Conservation (phyloP, 2,113 vertebrate species). For the Charina bottae region DNA sequence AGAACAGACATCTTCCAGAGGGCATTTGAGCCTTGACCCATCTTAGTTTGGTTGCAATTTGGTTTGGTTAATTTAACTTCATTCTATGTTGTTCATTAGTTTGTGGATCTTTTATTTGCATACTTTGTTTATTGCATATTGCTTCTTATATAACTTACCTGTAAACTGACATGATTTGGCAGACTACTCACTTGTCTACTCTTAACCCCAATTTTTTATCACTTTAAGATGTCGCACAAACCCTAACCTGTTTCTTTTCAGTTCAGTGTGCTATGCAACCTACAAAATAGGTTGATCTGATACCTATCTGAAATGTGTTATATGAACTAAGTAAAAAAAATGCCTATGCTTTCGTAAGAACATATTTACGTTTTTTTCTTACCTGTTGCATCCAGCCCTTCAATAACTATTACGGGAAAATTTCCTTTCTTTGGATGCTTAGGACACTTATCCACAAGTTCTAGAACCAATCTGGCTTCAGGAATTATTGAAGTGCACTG, state of each 20-base stretch:
- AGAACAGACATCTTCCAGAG: no score
- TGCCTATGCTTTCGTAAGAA: neutral
- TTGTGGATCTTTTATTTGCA: no score
- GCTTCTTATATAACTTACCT: no score
- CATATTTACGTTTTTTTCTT: slow-evolving; percentile 14
- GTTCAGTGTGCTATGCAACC: neutral
- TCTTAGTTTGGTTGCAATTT: no score
- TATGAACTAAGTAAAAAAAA: neutral
- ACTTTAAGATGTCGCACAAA: neutral
- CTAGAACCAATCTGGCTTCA: slow-evolving; percentile 79
- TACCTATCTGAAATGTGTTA: neutral
- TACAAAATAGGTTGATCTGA: neutral
- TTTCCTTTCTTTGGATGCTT: slow-evolving; percentile 68
- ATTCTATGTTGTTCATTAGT: no score
- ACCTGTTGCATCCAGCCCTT: slow-evolving; percentile 96
- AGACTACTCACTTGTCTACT: neutral
- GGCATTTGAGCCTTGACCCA: no score
- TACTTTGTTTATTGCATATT: no score
- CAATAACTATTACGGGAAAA: slow-evolving; percentile 87
- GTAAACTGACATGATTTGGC: no score
- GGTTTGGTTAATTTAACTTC: no score
- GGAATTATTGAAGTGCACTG: slow-evolving; percentile 85
- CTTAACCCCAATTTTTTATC: neutral
- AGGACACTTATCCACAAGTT: slow-evolving; percentile 72
- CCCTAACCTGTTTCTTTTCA: neutral